Evolutionary conservation across 2,113 vertebrate genomes (phyloP), one percentile per base, ranked within the genome.

Genomic region (Corythornis vintsioides): DNA sequence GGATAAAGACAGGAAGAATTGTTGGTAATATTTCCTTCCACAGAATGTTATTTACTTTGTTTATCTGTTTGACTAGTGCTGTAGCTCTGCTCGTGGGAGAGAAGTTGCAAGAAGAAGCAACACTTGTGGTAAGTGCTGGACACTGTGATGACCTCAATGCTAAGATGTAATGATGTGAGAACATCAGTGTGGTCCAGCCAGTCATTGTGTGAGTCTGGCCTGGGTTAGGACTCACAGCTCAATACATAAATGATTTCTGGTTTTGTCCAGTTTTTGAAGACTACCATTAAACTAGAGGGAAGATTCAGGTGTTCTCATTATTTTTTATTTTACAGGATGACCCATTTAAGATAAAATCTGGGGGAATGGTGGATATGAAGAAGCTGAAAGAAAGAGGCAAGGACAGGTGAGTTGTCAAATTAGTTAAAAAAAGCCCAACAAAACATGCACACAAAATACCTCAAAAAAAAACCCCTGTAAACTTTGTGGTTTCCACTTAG

Each of bases 301-400:
- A 57, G 70, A n/a, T 60, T 55, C 53, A 15, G 50, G 38, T 12
- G 18, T 63, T 86, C 60, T 71, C 12, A 1, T 48, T 40, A 20
- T 64, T 52, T 59, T 48, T 53, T 71, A 6, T 65, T 83, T 67
- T 85, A 18, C 88, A 99, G 99, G 98, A 99, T 94, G 99, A 99
- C 60, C 99, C 99, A 5, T 99, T 99, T 83, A 99, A 99, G 90
- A 97, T 99, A 88, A 99, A 99, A 94, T 98, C 98, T 1, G 99
- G 99, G 24, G 99, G 99, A 3, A 98, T 99, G 96, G 98, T 99
- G 60, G 99, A 99, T 93, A 99, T 99, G 99, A 99, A 99, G 95
- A 99, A 99, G 91, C 96, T 99, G 70, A 99, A 99, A 94, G 99
- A 99, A 93, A 97, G 98, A 73, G 98, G 98, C 83, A 98, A 98